Evolutionary conservation across 2,113 vertebrate genomes (phyloP).

Genomic region (Lethenteron reissneri): DNA sequence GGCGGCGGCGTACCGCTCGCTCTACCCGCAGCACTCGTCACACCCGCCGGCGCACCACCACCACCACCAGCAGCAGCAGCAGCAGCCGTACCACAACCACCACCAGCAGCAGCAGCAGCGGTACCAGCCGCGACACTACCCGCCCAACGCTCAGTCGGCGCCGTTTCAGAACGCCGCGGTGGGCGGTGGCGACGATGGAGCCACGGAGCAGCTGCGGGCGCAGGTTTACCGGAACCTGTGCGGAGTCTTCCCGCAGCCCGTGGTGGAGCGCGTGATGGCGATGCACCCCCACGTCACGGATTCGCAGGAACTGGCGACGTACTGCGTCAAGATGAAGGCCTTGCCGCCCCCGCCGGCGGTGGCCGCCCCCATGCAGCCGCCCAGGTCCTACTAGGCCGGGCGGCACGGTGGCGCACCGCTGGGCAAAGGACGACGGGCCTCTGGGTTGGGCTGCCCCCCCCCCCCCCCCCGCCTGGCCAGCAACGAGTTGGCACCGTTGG

Average conservation of each 20-base stretch:
- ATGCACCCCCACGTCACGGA: slow-evolving; percentile 91
- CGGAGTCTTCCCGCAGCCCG: slow-evolving; percentile 80
- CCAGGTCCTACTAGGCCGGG: too few species aligned
- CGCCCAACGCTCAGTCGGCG: not conserved
- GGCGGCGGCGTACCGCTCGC: too few species aligned
- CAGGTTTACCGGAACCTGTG: slow-evolving; percentile 95
- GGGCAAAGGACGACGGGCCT: too few species aligned
- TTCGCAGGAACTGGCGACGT: slow-evolving; percentile 79
- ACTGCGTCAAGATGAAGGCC: not conserved
- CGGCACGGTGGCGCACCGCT: too few species aligned
- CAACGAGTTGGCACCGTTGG: too few species aligned
- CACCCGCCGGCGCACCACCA: not conserved
- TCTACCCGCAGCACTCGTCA: not conserved
- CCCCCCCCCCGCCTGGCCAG: too few species aligned
- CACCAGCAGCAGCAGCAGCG: not conserved
- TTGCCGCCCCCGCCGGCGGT: too few species aligned
- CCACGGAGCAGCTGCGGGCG: not conserved
- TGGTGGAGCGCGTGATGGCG: slow-evolving; percentile 92
- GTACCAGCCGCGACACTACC: not conserved
- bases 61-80: not conserved
- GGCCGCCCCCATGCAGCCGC: too few species aligned
- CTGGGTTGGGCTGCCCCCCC: too few species aligned
- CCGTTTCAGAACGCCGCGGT: not conserved
- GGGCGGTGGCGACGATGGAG: not conserved
- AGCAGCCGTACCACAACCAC: not conserved